Conservation (phyloP, 2,888 invertebrate genomes). For the Auanema sp. region DNA sequence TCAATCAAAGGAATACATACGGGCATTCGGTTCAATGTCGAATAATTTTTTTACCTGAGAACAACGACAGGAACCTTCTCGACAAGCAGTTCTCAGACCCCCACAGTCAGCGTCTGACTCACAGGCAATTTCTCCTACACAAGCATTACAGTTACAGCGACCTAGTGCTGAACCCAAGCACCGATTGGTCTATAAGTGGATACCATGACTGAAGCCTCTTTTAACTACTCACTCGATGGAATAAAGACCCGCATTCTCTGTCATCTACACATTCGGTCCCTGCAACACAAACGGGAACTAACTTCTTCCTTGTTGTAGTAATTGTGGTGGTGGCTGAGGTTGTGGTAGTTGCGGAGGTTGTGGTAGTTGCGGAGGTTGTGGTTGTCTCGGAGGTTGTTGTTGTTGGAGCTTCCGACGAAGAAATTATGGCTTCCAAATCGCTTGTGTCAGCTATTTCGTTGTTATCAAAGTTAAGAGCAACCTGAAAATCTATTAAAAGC, state of each 20-base stretch:
- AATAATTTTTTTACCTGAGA: conserved; percentile 2
- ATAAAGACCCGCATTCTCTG: conserved; percentile 9
- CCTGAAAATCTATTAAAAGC: too few species aligned
- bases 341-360: conserved; percentile 5
- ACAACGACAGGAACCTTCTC: conserved; percentile 16
- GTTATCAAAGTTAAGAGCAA: too few species aligned
- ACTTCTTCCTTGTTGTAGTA: neutral
- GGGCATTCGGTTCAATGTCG: too few species aligned
- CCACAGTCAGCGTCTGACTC: conserved; percentile 15
- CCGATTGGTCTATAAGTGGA: neutral
- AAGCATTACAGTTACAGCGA: conserved; percentile 16
- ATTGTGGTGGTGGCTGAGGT: neutral
- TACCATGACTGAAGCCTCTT: neutral
- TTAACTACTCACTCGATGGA: neutral
- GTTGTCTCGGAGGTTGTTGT: conserved; percentile 5
- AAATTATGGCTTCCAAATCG: too few species aligned
- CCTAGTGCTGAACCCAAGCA: conserved; percentile 15
- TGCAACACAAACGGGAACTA: conserved; percentile 9
- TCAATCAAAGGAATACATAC: too few species aligned
- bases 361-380: neutral
- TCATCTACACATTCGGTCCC: conserved; percentile 11
- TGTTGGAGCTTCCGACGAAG: conserved; percentile 1
- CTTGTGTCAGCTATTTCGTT: too few species aligned
- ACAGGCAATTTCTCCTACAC: conserved; percentile 9
- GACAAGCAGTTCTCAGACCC: conserved; percentile 12